phyloP scores from a whole-genome alignment of 64 coral and sea anemone genomes.

The Platygyra sinensis region DNA sequence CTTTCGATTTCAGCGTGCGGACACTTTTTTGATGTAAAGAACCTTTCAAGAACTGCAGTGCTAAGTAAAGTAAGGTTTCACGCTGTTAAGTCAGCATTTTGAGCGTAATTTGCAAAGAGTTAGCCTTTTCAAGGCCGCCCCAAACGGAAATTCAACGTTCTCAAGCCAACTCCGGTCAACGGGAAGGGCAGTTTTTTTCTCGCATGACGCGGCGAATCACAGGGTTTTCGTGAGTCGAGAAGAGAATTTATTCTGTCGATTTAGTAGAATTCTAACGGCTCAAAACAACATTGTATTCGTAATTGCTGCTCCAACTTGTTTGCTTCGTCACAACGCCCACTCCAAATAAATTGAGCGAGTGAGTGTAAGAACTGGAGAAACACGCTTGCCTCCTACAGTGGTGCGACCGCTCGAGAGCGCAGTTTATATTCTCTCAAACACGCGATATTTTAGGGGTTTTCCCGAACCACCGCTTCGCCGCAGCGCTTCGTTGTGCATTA shows the following conservation, averaged over 20 bases:
- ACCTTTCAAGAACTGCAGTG: neutral
- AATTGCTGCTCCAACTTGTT: slow-evolving; percentile 70
- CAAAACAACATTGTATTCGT: slow-evolving; percentile 11
- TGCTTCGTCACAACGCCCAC: slow-evolving; percentile 76
- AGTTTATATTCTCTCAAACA: neutral
- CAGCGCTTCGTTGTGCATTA: neutral
- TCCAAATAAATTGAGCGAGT: slow-evolving; percentile 64
- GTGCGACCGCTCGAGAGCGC: neutral
- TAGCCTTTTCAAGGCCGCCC: slow-evolving; percentile 39
- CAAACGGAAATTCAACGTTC: neutral
- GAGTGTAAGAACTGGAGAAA: neutral
- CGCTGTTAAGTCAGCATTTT: slow-evolving; percentile 43
- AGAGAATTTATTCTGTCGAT: neutral
- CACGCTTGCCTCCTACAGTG: slow-evolving; percentile 9
- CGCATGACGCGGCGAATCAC: neutral
- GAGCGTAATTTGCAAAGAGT: slow-evolving; percentile 4
- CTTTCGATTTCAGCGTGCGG: slow-evolving; percentile 8
- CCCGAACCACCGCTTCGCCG: neutral
- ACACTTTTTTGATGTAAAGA: neutral
- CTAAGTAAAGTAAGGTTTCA: neutral
- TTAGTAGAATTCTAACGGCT: slow-evolving; percentile 27
- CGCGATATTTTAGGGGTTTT: slow-evolving; percentile 45
- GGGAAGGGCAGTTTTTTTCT: neutral
- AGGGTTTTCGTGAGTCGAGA: neutral
- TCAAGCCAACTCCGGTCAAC: neutral